Evolutionary conservation across 2,797 vertebrate species (phyloP), one percentile per base, ranked within the genome.

Genomic region (Onychomys torridus): DNA sequence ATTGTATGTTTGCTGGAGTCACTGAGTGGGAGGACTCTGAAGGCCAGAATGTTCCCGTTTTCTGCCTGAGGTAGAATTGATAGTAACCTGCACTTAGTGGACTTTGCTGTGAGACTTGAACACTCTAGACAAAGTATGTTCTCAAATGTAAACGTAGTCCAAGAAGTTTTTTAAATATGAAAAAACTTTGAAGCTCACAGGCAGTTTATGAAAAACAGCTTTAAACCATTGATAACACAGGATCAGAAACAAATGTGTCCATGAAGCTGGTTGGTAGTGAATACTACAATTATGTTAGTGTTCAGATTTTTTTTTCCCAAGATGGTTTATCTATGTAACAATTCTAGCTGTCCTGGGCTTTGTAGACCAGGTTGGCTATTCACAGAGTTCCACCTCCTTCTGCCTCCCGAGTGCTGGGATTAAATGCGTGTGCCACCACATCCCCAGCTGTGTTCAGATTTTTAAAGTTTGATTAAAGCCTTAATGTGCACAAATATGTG

Each of bases 1-100:
- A 17, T 78, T 90, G 55, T 81, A 37, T 82, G 9, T 57, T 91
- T 93, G 88, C 71, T 91, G 86, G 34, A 55, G 61, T 34, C n/a
- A 76, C 49, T 82, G 65, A 78, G 16, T 73, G 21, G 19, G 71
- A 75, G 37, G 11, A 17, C 67, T 88, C 0, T 25, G 32, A n/a
- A 76, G 34, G 9, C 79, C n/a, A 69, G 79, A 81, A 90, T 67
- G 32, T 11, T 81, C 79, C 55, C 88, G 40, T 19, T 75, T 57
- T 59, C 37, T 32, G 32, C 43, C 34, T 81, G 27, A 87, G 76
- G 37, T 12, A 69, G 76, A 93, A 34, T 12, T 78, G 52, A 67
- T 34, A 49, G 67, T 23, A 2, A 59, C 29, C 23, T 82, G 23
- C 69, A 65, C 1, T 73, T 82, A 55, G 34, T 49, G 32, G 87